Evolutionary conservation across 2,113 vertebrate species (phyloP).

Genomic region (Lanius ludovicianus): DNA sequence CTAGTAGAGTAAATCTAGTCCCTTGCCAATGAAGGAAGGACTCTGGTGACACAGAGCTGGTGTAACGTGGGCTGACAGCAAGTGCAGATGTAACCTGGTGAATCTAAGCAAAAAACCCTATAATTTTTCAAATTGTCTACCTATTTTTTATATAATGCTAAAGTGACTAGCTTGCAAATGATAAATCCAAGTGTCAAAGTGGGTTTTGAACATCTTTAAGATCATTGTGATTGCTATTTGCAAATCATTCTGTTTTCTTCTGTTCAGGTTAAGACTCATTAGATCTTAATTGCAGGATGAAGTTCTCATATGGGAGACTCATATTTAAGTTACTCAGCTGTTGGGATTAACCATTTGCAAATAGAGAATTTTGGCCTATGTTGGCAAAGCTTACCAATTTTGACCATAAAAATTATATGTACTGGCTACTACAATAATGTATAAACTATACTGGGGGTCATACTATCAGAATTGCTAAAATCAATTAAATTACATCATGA

Average conservation of each 20-base stretch:
- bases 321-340: not conserved
- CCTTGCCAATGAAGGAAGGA: not conserved
- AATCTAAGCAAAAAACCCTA: not conserved
- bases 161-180: not conserved
- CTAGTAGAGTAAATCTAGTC: not conserved
- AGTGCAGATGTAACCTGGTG: not conserved
- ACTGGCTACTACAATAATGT: not conserved
- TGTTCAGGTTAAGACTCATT: not conserved
- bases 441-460: not conserved
- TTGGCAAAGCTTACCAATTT: not conserved
- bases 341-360: not conserved
- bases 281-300: not conserved
- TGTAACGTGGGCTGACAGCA: not conserved
- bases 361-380: not conserved
- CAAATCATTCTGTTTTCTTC: not conserved
- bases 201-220: not conserved
- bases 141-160: not conserved
- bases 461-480: not conserved
- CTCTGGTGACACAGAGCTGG: not conserved
- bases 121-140: not conserved
- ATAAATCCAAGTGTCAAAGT: not conserved
- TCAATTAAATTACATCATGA: not conserved
- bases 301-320: not conserved
- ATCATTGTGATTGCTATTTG: not conserved
- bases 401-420: not conserved